Conservation (phyloP, 2,113 vertebrate genomes). For the Turdus rufiventris region DNA sequence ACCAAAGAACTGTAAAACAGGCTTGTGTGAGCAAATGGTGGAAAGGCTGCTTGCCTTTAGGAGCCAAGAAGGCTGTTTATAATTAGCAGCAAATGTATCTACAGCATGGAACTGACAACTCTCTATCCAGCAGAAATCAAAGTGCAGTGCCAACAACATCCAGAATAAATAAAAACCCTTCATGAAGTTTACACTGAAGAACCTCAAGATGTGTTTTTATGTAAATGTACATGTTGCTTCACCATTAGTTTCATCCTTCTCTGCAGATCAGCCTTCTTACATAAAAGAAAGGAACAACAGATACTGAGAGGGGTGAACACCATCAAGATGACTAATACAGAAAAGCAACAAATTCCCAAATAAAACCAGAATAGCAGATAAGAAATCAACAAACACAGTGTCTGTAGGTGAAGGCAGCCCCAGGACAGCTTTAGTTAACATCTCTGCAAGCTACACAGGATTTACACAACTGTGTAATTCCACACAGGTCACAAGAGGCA, state of each 20-base stretch:
- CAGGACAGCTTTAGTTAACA: background rate
- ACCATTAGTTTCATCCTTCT: background rate
- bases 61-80: background rate
- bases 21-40: background rate
- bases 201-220: background rate
- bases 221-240: background rate
- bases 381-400: background rate
- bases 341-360: background rate
- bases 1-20: background rate
- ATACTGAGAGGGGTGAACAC: background rate
- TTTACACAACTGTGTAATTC: background rate
- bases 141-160: background rate
- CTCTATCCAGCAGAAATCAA: background rate
- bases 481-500: fast-evolving
- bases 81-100: conserved; percentile 9
- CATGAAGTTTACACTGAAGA: background rate
- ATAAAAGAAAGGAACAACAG: background rate
- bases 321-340: background rate
- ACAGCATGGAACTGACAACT: background rate
- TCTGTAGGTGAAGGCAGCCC: background rate
- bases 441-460: background rate
- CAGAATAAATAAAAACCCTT: background rate
- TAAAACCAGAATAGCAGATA: background rate
- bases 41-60: background rate
- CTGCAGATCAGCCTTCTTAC: background rate